Evolutionary conservation across 2,113 vertebrate genomes (phyloP), one percentile per base, ranked within the genome.

Genomic region (Eublepharis macularius): DNA sequence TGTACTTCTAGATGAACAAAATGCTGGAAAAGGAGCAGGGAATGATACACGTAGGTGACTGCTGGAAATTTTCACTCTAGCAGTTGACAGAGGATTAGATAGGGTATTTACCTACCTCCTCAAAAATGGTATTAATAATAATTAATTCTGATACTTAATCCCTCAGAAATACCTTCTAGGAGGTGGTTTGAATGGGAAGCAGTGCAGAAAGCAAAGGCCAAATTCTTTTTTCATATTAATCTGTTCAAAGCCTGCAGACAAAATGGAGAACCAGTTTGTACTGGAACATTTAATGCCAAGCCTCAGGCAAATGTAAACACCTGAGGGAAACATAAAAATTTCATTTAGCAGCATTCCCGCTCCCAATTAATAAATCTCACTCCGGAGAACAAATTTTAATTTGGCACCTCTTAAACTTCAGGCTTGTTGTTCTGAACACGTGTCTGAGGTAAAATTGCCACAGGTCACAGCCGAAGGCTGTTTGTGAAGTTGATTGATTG

Each of bases 31-130:
- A 63, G 43, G 3, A 45, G 21, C 74, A 84, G 41, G 11, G 14
- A 41, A 10, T 24, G 13, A 57, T 13, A 57, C 39, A 54, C 47
- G 17, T 34, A 81, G 82, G 76, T 80, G 69, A 79, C 81, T 78
- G 68, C 45, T 75, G 90, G 90, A 73, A 34, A 34, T 57, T 1
- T 76, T 76, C 43, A 9, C 19, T 36, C n/a, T 60, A 66, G 70
- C 88, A 93, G 86, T 91, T 93, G 82, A 86, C 88, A 10, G 12
- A 90, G 80, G 89, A 80, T 41, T 92, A 83, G 86, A 84, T 92
- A 87, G 83, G 14, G 0, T 93, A 34, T 94, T 94, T 93, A 86
- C 63, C 68, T 89, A 89, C 75, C 32, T 34, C 87, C 34, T 90
- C 85, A 65, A 70, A 86, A 85, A 93, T 89, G 79, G 36, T 16